These are phyloP conservation scores for Nowickia ferox DNA, from an alignment of 2,888 invertebrate genomes.

Conservation along the genomic window DNA sequence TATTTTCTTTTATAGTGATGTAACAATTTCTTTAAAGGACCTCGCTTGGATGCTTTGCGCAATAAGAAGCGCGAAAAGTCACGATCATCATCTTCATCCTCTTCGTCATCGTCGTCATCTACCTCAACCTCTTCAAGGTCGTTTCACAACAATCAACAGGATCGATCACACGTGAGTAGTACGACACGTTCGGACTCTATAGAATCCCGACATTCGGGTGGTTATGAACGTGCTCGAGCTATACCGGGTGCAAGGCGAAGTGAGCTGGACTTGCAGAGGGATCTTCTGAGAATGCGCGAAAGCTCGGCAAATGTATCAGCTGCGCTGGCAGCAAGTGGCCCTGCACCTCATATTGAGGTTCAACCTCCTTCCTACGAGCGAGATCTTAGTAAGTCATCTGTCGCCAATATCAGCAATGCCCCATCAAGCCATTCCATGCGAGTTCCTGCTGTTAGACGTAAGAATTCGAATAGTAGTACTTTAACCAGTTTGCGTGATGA, in stretches of 20 bases:
- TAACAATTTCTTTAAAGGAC: constrained; percentile 66
- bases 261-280: constrained; percentile 81
- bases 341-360: constrained; percentile 80
- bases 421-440: constrained; percentile 74
- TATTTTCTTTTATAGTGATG: neutral
- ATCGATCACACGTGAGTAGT: constrained; percentile 78
- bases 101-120: constrained; percentile 78
- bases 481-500: constrained; percentile 85
- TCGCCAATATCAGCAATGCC: constrained; percentile 52
- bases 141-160: constrained; percentile 73
- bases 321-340: neutral
- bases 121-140: constrained; percentile 78
- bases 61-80: constrained; percentile 72
- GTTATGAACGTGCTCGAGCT: constrained; percentile 78
- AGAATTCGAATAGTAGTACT: constrained; percentile 84
- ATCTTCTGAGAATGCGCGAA: constrained; percentile 78
- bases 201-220: constrained; percentile 80
- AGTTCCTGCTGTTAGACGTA: constrained; percentile 78
- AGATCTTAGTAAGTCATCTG: constrained; percentile 56
- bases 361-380: constrained; percentile 78
- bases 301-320: constrained; percentile 64
- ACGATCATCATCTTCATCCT: constrained; percentile 74
- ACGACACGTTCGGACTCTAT: constrained; percentile 81
- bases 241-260: constrained; percentile 81
- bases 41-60: constrained; percentile 73